Evolutionary conservation across 2,797 vertebrate species (phyloP).

Genomic region (Neosalanx taihuensis): DNA sequence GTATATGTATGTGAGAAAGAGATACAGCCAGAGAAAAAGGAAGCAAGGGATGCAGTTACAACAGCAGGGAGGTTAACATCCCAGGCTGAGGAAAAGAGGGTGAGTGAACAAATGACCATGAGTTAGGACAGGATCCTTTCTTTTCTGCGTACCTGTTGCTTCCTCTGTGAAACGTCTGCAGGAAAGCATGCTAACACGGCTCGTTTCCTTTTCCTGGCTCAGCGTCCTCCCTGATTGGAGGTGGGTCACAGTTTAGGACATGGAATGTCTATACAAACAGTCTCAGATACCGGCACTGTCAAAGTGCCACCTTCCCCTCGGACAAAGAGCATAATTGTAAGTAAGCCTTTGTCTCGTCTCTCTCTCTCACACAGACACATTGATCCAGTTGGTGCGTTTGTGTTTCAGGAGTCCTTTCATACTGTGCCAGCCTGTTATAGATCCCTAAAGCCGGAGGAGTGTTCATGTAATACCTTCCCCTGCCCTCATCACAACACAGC

Average conservation of each 20-base stretch:
- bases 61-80: not conserved
- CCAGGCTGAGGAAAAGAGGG: not conserved
- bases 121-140: not conserved
- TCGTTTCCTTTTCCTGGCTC: slow-evolving; percentile 26
- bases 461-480: slow-evolving; percentile 45
- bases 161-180: no score
- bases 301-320: no score
- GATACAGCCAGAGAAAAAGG: not conserved
- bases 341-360: no score
- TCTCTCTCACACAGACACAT: not conserved
- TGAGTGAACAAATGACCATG: not conserved
- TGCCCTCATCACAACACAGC: slow-evolving; percentile 41
- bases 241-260: not conserved
- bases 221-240: slow-evolving; percentile 27
- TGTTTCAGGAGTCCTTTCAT: slow-evolving; percentile 9
- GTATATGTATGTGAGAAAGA: slow-evolving; percentile 2
- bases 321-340: no score
- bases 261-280: slow-evolving; percentile 25
- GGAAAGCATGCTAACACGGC: slow-evolving; percentile 9
- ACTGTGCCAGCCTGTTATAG: slow-evolving; percentile 27
- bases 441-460: slow-evolving; percentile 31
- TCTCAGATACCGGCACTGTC: not conserved
- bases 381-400: slow-evolving; percentile 18
- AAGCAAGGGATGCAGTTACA: no score
- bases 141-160: no score